Evolutionary conservation across 2,113 vertebrate genomes (phyloP), one percentile per base, ranked within the genome.

Genomic region (Smithornis capensis): DNA sequence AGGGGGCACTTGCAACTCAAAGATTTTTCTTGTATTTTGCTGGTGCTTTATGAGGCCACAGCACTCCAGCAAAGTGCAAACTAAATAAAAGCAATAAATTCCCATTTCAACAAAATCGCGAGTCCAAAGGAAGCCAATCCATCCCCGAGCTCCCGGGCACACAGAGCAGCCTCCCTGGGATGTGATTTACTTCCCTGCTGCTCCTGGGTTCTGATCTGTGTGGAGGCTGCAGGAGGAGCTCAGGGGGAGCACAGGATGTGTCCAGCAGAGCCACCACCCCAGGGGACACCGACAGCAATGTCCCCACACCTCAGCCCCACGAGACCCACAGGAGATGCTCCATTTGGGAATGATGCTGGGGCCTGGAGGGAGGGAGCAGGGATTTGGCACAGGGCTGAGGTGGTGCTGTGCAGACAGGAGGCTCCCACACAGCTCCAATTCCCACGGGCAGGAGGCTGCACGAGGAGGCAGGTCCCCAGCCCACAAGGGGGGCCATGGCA

Each of bases 21-120:
- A 88, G 67, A 17, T 37, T 76, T 78, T 53, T 57, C 62, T 38
- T 40, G 71, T 12, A 0, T 56, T 77, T 73, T 18, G 19, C 84
- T 57, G 60, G 50, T 47, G 57, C 57, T 95, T 93, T 87, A 76
- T 3, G 55, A 87, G 70, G 27, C 53, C 1, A 3, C 70, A 45
- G 90, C 47, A 7, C 60, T 71, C 86, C 27, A 2, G 73, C 31
- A 52, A 2, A 52, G 68, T n/a, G 63, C 65, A 44, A 40, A 67
- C 31, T 4, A 92, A 92, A 94, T 90, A 88, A 94, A 89, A 89
- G 82, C 85, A 65, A 88, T 94, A 91, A 91, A 92, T 81, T 7
- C 76, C 12, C 47, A 19, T 71, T 68, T 44, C 83, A 40, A 53
- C 65, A 83, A 79, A 31, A 86, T 33, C 0, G 2, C 0, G 0